Percentiles rank a stretch among this genome's conserved stretches.
Conservation (phyloP, 2,113 vertebrate genomes). For the Mus musculus region GRCm39 chr11:6138001-6138500, state of each 20-base stretch:
- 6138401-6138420: neutral
- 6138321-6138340: neutral
- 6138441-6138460: neutral
- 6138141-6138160: neutral
- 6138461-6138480: neutral
- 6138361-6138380: neutral
- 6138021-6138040: neutral
- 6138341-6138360: neutral
- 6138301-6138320: neutral
- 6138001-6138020: neutral
- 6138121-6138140: neutral
- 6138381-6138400: neutral
- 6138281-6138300: neutral
- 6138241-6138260: neutral
- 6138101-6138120: neutral
- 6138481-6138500: neutral
- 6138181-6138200: neutral
- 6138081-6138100: neutral
- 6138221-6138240: neutral
- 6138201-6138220: neutral
- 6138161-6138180: neutral
- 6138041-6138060: neutral
- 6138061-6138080: neutral
- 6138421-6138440: neutral
- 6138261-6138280: neutral